These are phyloP conservation scores for Ochropleura plecta DNA, from an alignment of 2,888 invertebrate species.

Conservation along the genomic window DNA sequence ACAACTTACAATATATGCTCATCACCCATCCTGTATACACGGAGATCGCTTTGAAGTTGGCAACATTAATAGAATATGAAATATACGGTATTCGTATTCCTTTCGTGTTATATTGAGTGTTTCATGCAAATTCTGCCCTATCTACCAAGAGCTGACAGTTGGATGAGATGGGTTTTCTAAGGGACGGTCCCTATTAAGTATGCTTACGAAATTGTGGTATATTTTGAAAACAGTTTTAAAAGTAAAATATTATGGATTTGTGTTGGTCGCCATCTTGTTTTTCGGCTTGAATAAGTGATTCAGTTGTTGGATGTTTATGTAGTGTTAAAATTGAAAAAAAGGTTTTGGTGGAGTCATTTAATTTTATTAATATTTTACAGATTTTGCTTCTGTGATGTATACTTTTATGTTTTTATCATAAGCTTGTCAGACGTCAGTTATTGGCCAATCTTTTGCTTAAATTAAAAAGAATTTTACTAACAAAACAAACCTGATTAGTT, in stretches of 20 bases:
- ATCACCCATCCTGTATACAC: slow-evolving; percentile 26
- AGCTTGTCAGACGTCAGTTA: background rate
- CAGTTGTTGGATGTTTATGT: slow-evolving; percentile 14
- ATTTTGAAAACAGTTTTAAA: slow-evolving; percentile 56
- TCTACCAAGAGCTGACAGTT: slow-evolving; percentile 62
- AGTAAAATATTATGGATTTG: slow-evolving; percentile 35
- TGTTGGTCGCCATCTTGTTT: slow-evolving; percentile 39
- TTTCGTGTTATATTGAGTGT: slow-evolving; percentile 61
- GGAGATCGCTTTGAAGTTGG: slow-evolving; percentile 55
- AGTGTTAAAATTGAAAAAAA: slow-evolving; percentile 11
- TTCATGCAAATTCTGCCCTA: slow-evolving; percentile 74
- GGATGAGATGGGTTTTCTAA: slow-evolving; percentile 63
- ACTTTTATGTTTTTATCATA: background rate
- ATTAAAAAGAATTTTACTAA: background rate
- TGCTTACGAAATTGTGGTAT: slow-evolving; percentile 54
- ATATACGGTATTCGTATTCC: slow-evolving; percentile 60
- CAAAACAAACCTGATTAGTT: background rate
- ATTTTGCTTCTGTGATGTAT: background rate
- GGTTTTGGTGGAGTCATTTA: background rate
- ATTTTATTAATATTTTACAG: slow-evolving; percentile 18
- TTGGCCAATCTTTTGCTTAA: background rate
- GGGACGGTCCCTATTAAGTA: slow-evolving; percentile 57
- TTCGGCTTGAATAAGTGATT: slow-evolving; percentile 21
- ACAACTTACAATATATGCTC: slow-evolving; percentile 28
- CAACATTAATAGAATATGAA: slow-evolving; percentile 75